These are phyloP conservation scores for Polyodon spathula DNA, from an alignment of 2,113 vertebrate species.

Conservation along the genomic window DNA sequence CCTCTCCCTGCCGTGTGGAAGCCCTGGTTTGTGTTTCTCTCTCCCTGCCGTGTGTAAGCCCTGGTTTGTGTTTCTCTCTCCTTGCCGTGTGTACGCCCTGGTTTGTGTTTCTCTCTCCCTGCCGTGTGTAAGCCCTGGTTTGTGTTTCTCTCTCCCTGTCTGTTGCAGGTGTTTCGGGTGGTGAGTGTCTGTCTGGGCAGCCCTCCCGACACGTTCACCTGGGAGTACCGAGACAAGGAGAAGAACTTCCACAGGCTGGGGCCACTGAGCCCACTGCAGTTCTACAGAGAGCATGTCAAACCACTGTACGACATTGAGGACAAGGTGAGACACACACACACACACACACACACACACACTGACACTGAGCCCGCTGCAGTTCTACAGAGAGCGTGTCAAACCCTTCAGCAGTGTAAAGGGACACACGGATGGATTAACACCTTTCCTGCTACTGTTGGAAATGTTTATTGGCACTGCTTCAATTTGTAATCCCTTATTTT, in stretches of 20 bases:
- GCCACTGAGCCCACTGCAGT: constrained; percentile 75
- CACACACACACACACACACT: constrained; percentile 1
- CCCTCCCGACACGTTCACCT: constrained; percentile 84
- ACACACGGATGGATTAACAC: neutral
- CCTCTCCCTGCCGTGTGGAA: no score
- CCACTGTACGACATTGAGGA: constrained; percentile 87
- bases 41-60: no score
- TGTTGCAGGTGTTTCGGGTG: constrained; percentile 79
- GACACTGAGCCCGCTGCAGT: constrained; percentile 68
- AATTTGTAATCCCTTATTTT: no score
- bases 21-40: neutral
- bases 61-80: constrained; percentile 11
- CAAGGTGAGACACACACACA: constrained; percentile 61
- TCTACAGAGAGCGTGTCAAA: constrained; percentile 87
- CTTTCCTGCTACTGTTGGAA: neutral
- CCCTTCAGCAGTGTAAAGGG: constrained; percentile 44
- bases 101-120: neutral
- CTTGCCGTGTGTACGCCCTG: constrained; percentile 6
- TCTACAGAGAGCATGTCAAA: constrained; percentile 87
- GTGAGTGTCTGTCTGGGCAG: constrained; percentile 86
- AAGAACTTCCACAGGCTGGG: constrained; percentile 86
- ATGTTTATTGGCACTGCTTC: no score
- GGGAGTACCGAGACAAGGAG: constrained; percentile 96
- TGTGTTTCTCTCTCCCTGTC: constrained; percentile 15
- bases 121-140: no score